A percentile compares a stretch with the other conserved stretches of the same genome.
phyloP scores from a whole-genome alignment of 2,113 vertebrate genomes.

The Vidua chalybeata region DNA sequence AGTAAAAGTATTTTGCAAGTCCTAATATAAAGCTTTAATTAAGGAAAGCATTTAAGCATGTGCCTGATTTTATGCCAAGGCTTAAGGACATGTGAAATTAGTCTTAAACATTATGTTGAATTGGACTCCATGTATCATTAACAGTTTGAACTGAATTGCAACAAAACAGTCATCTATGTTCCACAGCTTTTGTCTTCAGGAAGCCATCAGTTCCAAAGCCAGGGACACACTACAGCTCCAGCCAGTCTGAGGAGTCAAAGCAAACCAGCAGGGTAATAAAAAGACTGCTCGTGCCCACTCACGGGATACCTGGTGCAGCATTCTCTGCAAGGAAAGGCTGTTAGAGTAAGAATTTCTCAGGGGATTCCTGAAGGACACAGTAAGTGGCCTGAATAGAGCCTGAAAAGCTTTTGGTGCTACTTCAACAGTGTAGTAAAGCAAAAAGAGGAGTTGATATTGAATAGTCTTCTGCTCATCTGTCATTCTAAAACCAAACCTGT shows the following conservation, averaged over 20 bases:
- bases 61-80: constrained; percentile 32
- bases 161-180: neutral
- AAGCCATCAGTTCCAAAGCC: neutral
- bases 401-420: neutral
- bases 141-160: constrained; percentile 15
- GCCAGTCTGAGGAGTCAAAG: neutral
- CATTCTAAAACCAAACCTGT: neutral
- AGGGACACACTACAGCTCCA: neutral
- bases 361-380: neutral
- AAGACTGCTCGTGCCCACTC: neutral
- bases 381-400: neutral
- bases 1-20: constrained; percentile 20
- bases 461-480: neutral
- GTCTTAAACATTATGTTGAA: constrained; percentile 17
- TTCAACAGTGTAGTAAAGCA: neutral
- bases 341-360: neutral
- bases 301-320: neutral
- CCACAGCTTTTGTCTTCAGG: neutral
- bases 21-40: constrained; percentile 40
- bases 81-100: constrained; percentile 55
- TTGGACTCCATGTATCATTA: constrained; percentile 36
- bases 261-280: accelerated
- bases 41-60: constrained; percentile 43
- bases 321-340: neutral
- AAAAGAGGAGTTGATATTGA: neutral